These are phyloP conservation scores for Labeo catla DNA, from an alignment of 2,113 vertebrate genomes.

Conservation along the genomic window DNA sequence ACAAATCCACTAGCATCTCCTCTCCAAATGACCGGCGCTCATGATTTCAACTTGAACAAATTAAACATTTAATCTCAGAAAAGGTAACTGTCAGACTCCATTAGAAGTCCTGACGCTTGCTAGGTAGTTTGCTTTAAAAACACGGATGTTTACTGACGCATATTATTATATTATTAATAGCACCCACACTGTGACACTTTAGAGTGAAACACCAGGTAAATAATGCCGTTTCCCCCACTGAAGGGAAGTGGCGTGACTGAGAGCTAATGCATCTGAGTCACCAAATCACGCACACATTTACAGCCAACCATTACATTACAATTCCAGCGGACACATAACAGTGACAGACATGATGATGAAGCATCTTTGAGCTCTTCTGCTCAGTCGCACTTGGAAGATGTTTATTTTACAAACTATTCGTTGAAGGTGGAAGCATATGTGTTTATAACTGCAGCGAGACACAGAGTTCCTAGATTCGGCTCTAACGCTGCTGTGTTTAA, in stretches of 20 bases:
- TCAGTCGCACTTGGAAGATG: conserved; percentile 1
- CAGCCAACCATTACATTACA: conserved; percentile 5
- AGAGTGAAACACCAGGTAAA: background rate
- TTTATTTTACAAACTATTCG: conserved; percentile 23
- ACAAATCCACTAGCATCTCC: conserved; percentile 20
- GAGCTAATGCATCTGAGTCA: conserved; percentile 20
- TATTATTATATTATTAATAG: background rate
- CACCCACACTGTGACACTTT: background rate
- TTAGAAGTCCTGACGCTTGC: background rate
- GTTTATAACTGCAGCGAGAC: background rate
- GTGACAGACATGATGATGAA: background rate
- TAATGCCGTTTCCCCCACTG: background rate
- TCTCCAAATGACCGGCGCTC: background rate
- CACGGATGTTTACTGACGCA: background rate
- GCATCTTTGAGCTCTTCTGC: conserved; percentile 26
- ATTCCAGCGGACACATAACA: background rate
- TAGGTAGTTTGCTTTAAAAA: background rate
- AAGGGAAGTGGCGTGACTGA: conserved; percentile 12
- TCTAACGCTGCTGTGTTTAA: background rate
- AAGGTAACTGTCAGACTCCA: background rate
- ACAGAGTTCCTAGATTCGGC: background rate
- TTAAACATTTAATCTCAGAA: background rate
- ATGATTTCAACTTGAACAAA: background rate
- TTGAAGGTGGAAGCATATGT: background rate
- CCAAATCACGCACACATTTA: background rate